Evolutionary conservation across 2,113 vertebrate species (phyloP), one percentile per base, ranked within the genome.

Genomic region (Chaetura pelagica): DNA sequence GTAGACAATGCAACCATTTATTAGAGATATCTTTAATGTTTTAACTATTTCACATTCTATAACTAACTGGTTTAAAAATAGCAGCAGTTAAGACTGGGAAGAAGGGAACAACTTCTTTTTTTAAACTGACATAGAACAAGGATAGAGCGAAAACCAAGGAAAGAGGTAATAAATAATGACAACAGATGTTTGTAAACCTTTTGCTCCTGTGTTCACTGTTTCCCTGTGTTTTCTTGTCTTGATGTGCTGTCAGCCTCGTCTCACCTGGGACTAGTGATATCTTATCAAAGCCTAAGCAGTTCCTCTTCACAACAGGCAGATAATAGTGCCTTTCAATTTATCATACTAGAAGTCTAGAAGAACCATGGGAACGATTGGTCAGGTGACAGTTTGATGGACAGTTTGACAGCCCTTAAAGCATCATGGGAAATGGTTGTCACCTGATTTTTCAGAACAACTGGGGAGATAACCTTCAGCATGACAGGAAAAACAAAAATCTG

Each of bases 241-340:
- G 98, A 99, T 98, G 98, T 97, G 98, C 98, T 98, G 98, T 99
- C 99, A 99, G 98, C 97, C 95, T 97, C 96, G 97, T 97, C 98
- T 99, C 99, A 99, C 99, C 99, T 99, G 99, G 99, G 99, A 99
- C 98, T 97, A 98, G 98, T 99, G 99, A 99, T 99, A 99, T 98
- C 99, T 99, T 99, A 99, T 99, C 99, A 99, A 99, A 99, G 98
- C 99, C 98, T 96, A 98, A 99, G 99, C 99, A 99, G 99, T 98
- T 99, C 98, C 98, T 98, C 98, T 98, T 98, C 98, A 97, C 96
- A 97, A 98, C 96, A 96, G 95, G 94, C 98, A 98, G 98, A 99
- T 99, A 99, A 99, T 99, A 97, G 98, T 95, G 98, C 98, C 98
- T 99, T 99, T 99, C 98, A 99, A 98, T 98, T 98, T 98, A 98